Evolutionary conservation across 2,797 vertebrate species (phyloP).

Genomic region (Falco berigora): DNA sequence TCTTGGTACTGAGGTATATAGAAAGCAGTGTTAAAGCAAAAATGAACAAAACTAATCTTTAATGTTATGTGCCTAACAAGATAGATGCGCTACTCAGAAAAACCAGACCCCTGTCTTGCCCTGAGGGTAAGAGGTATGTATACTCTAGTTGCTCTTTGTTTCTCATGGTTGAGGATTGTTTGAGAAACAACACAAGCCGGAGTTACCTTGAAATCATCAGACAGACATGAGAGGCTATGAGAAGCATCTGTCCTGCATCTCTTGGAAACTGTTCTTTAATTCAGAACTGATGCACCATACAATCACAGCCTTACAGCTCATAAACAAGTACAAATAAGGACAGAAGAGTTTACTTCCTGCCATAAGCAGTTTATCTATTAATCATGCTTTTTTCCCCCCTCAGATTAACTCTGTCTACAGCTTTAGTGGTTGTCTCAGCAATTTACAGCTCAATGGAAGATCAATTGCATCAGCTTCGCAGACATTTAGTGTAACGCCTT

Average conservation of each 20-base stretch:
- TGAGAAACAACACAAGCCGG: not conserved
- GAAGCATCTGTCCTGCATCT: not conserved
- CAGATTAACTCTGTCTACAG: conserved; percentile 87
- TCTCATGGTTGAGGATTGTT: not conserved
- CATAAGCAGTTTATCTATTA: not conserved
- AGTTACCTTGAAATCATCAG: not conserved
- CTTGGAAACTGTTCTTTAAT: not conserved
- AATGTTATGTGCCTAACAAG: not conserved
- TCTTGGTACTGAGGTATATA: not conserved
- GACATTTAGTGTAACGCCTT: conserved; percentile 89
- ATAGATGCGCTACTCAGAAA: not conserved
- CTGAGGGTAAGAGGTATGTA: not conserved
- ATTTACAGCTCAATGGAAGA: conserved; percentile 84
- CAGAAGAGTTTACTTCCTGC: not conserved
- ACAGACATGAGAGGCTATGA: not conserved
- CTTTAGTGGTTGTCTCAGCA: conserved; percentile 87
- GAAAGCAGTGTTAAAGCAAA: not conserved
- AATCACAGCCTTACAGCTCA: not conserved
- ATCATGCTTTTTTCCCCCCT: not conserved
- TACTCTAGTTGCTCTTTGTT: not conserved
- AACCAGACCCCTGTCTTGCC: not conserved
- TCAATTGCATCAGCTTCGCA: conserved; percentile 75
- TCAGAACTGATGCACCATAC: not conserved
- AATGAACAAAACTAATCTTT: not conserved
- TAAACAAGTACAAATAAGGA: not conserved